Percentiles rank a stretch among this genome's conserved stretches.
Conservation (phyloP, 2,797 vertebrate genomes). For the Macropodus opercularis region DNA sequence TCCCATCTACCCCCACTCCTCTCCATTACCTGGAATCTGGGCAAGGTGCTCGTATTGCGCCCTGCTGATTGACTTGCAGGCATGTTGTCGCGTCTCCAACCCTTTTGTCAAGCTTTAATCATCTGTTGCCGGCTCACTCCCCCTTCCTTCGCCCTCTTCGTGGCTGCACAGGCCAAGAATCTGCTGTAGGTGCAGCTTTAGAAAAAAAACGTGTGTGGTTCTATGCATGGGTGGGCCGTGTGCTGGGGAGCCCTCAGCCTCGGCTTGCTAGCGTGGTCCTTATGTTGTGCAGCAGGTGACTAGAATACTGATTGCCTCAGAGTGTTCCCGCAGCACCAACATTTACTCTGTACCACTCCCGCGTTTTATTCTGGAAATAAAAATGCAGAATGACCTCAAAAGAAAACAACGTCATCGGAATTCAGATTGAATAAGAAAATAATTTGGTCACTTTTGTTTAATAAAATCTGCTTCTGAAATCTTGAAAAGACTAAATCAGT, state of each 20-base stretch:
- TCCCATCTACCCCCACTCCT: constrained; percentile 7
- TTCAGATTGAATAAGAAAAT: too few relatives aligned
- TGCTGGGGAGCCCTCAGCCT: constrained; percentile 57
- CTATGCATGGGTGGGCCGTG: constrained; percentile 38
- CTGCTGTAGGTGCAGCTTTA: constrained; percentile 71
- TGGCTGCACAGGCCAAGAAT: constrained; percentile 42
- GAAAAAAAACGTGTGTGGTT: constrained; percentile 40
- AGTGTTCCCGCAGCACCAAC: constrained; percentile 46
- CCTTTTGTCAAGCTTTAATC: constrained; percentile 77
- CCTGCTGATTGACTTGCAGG: constrained; percentile 78
- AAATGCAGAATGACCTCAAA: constrained; percentile 6
- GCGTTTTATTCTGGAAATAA: constrained; percentile 21
- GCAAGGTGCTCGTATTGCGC: constrained; percentile 72
- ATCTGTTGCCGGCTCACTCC: constrained; percentile 55
- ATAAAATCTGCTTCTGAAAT: background rate
- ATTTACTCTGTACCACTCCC: constrained; percentile 17
- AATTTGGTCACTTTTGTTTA: too few relatives aligned
- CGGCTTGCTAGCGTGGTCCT: constrained; percentile 60
- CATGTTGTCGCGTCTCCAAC: constrained; percentile 70
- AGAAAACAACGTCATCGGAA: background rate
- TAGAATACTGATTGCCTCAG: constrained; percentile 75
- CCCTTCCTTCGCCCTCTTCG: background rate
- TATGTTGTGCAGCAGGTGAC: constrained; percentile 71
- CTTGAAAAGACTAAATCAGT: background rate
- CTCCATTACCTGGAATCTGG: constrained; percentile 68